Percentiles rank a stretch among this genome's conserved stretches.
These are phyloP conservation scores for Bruchidius siliquastri DNA, from an alignment of 2,888 invertebrate genomes.

Conservation along the genomic window DNA sequence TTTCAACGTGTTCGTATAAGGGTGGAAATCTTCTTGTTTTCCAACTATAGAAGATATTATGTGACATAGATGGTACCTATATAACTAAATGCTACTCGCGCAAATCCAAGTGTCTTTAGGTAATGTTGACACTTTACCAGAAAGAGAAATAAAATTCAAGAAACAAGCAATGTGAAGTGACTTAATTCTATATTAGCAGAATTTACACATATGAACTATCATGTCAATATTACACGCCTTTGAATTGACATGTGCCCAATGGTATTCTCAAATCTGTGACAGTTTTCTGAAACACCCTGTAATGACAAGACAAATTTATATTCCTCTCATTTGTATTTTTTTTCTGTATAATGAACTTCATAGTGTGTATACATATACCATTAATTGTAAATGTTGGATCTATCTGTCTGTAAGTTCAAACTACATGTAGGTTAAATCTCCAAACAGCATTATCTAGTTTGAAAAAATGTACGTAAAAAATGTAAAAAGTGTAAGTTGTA, in stretches of 20 bases:
- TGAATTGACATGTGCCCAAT: neutral
- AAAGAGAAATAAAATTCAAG: neutral
- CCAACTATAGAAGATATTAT: neutral
- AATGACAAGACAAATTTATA: neutral
- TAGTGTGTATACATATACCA: neutral
- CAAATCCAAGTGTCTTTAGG: neutral
- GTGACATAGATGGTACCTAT: neutral
- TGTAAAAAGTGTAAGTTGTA: constrained; percentile 31
- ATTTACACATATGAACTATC: neutral
- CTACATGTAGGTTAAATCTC: constrained; percentile 1
- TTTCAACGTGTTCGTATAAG: neutral
- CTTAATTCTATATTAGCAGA: neutral
- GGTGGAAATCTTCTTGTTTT: neutral
- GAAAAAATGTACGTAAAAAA: constrained; percentile 29
- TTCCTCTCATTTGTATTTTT: neutral
- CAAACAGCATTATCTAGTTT: constrained; percentile 25
- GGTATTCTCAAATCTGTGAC: neutral
- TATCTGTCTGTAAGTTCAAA: constrained; percentile 13
- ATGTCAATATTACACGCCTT: neutral
- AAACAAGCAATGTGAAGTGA: too few species aligned
- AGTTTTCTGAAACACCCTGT: neutral
- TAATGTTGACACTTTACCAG: neutral
- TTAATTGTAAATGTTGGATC: constrained; percentile 13
- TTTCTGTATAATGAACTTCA: neutral
- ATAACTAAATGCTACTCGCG: neutral